Evolutionary conservation across 2,113 vertebrate genomes (phyloP).

Genomic region (Mastomys natalensis): DNA sequence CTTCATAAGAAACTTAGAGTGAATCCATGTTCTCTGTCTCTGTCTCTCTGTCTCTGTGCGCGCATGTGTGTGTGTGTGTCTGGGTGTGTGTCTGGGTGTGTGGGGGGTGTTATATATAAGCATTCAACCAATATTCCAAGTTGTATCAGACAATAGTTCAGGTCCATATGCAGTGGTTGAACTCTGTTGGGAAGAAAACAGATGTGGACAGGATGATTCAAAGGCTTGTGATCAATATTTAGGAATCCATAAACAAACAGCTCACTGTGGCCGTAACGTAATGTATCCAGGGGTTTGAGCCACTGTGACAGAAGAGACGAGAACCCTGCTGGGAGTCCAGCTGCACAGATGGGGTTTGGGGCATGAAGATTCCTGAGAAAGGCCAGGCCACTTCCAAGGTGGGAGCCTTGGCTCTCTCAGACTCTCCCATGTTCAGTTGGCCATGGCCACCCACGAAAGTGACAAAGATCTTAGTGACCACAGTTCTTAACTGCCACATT

Average conservation of each 20-base stretch:
- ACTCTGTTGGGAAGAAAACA: background rate
- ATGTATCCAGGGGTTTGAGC: background rate
- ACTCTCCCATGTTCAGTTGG: background rate
- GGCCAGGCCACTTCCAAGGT: background rate
- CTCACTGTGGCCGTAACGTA: background rate
- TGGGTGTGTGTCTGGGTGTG: no score
- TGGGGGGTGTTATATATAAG: background rate
- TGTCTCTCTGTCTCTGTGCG: no score
- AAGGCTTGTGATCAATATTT: background rate
- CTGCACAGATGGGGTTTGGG: rapidly evolving
- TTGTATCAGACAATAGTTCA: background rate
- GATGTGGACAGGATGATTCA: background rate
- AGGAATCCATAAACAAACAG: background rate
- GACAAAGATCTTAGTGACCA: background rate
- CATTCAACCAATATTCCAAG: background rate
- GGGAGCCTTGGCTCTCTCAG: background rate
- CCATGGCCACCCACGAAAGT: background rate
- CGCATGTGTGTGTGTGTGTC: no score
- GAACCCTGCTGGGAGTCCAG: rapidly evolving
- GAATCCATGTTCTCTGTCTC: no score
- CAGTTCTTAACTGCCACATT: background rate
- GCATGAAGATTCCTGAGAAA: background rate
- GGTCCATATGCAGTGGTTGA: background rate
- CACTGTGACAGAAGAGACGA: background rate
- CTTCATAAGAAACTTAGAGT: constrained; percentile 1